Conservation (phyloP, 2,113 vertebrate genomes). For the Mormyrus lacerda region DNA sequence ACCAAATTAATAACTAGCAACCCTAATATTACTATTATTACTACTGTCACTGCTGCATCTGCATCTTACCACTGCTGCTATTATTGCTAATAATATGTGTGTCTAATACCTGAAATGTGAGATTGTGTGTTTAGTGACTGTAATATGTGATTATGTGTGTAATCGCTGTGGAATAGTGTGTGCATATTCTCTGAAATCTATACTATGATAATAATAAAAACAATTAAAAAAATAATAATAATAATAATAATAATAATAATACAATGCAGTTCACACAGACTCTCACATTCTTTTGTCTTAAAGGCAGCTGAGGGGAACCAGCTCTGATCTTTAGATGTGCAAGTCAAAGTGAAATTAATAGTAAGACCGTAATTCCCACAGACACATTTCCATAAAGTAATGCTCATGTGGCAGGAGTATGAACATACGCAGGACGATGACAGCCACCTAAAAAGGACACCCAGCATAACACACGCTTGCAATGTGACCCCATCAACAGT, state of each 20-base stretch:
- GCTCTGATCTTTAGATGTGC: neutral
- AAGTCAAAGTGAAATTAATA: neutral
- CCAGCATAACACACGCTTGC: neutral
- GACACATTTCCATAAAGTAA: neutral
- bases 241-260: neutral
- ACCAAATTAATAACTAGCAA: neutral
- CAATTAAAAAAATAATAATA: neutral
- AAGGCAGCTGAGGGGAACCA: neutral
- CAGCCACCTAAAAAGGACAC: neutral
- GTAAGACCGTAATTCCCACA: neutral
- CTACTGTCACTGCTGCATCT: neutral
- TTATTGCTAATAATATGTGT: neutral
- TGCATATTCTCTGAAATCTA: neutral
- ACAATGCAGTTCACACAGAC: neutral
- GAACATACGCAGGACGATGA: neutral
- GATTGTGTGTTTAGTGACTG: too few relatives aligned
- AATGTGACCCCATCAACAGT: neutral
- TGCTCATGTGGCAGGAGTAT: neutral
- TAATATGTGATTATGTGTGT: too few relatives aligned
- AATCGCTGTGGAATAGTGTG: too few relatives aligned
- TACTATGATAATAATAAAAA: neutral
- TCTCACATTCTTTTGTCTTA: neutral
- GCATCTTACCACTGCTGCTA: neutral
- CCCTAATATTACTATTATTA: neutral
- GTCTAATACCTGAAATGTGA: neutral